Conservation (phyloP, 2,113 vertebrate species). For the Hiodon tergisus region DNA sequence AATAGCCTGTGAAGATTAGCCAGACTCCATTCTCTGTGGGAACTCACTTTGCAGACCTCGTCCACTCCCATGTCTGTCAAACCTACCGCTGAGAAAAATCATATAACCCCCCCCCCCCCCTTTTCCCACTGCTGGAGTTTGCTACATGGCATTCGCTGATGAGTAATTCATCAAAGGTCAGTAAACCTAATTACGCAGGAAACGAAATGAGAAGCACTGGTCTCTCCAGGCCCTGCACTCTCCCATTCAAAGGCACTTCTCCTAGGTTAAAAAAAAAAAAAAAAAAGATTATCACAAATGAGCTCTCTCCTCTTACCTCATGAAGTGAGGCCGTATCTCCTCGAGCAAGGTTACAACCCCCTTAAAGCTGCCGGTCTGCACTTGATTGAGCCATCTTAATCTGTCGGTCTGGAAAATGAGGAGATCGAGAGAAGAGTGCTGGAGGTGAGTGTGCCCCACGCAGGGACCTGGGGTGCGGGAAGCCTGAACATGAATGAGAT, state of each 20-base stretch:
- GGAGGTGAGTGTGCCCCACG: not conserved
- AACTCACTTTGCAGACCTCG: not conserved
- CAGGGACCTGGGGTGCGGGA: too few relatives aligned
- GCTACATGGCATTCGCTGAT: not conserved
- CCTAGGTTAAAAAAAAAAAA: not conserved
- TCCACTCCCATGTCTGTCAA: not conserved
- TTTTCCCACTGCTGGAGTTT: not conserved
- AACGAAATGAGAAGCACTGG: not conserved
- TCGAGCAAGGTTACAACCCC: constrained; percentile 40
- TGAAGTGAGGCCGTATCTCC: constrained; percentile 12
- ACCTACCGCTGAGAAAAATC: not conserved
- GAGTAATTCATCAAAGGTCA: constrained; percentile 24
- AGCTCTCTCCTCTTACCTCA: too few relatives aligned
- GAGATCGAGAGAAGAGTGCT: too few relatives aligned
- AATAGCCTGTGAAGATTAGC: constrained; percentile 4
- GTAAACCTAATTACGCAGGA: not conserved
- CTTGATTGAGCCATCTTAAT: constrained; percentile 54
- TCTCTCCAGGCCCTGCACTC: not conserved
- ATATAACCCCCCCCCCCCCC: not conserved
- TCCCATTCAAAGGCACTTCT: not conserved
- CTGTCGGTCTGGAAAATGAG: too few relatives aligned
- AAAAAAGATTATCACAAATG: too few relatives aligned
- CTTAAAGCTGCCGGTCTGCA: constrained; percentile 52
- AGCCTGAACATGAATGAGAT: too few relatives aligned
- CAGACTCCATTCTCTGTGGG: not conserved